Conservation (phyloP, 2,888 invertebrate species). For the Hirtodrosophila trivittata region DNA sequence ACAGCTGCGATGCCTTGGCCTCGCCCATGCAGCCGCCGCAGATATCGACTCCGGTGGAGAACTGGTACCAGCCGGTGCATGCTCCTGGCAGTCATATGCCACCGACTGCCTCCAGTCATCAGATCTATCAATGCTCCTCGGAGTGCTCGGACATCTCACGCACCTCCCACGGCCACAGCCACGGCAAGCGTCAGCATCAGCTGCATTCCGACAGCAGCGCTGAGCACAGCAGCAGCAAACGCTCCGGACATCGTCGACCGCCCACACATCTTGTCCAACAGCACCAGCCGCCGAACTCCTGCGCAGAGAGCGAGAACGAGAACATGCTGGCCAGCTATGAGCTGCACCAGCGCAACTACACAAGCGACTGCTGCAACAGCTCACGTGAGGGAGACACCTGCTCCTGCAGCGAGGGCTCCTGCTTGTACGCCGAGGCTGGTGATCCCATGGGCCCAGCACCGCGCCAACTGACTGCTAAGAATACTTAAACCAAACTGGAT, state of each 20-base stretch:
- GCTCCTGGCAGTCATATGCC: conserved; percentile 64
- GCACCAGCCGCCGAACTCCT: conserved; percentile 46
- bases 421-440: conserved; percentile 87
- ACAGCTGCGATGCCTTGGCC: conserved; percentile 83
- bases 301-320: conserved; percentile 75
- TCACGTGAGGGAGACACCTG: conserved; percentile 86
- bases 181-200: conserved; percentile 64
- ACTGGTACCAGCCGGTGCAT: conserved; percentile 83
- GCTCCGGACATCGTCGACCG: conserved; percentile 49
- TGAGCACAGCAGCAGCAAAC: conserved; percentile 74
- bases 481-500: conserved; percentile 57
- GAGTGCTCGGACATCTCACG: conserved; percentile 84
- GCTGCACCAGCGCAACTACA: conserved; percentile 75
- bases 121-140: conserved; percentile 84
- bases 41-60: conserved; percentile 79
- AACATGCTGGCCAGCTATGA: conserved; percentile 69
- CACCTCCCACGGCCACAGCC: conserved; percentile 77
- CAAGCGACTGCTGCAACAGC: conserved; percentile 84
- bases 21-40: conserved; percentile 83
- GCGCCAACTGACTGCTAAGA: conserved; percentile 63
- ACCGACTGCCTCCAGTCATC: conserved; percentile 79
- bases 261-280: conserved; percentile 50
- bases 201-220: conserved; percentile 81
- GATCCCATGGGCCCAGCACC: conserved; percentile 74
- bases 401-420: conserved; percentile 87